Evolutionary conservation across 64 coral and sea anemone species (phyloP), one percentile per base, ranked within the genome.

Genomic region (Acropora yongei): DNA sequence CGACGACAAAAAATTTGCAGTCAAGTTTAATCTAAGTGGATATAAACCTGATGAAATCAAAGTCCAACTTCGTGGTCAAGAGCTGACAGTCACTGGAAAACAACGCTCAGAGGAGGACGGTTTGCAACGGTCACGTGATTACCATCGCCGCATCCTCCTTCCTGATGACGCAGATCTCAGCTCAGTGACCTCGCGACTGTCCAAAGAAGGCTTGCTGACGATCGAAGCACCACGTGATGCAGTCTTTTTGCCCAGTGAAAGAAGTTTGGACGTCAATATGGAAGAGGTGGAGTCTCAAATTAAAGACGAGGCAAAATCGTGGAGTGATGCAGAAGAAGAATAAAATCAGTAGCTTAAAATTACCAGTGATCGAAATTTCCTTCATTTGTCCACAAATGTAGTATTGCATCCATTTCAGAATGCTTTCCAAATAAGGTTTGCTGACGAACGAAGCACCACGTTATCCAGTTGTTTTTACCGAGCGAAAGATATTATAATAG

Each of bases 141-240:
- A 93, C 53, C 95, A 83, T 9, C 93, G 93, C n/a, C 90, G 93
- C 8, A 95, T 98, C 72, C 73, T 89, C 18, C 87, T 98, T 7
- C 96, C 96, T 9, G 77, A 89, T 82, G 96, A 95, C 68, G 91
- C 93, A 41, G 93, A 90, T 50, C 86, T 98, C 86, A 77, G 91
- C n/a, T 88, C 96, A 39, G 49, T 98, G 47, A 90, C 76, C 13
- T 89, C 96, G 30, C 87, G 83, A 1, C 60, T 98, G 8, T 78
- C 82, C 43, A 95, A 93, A 49, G 93, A 90, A 53, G 96, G 96
- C 8, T 49, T 87, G 10, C 88, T 98, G 63, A 93, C 82, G 44
- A 89, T 98, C 11, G 83, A 98, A 16, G 93, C 93, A 18, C 42
- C 65, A 72, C 82, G 82, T 85, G 44, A 85, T 5, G 16, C 44